Evolutionary conservation across 1,140 invertebrate genomes (phyloP), one percentile per base, ranked within the genome.

Genomic region (Ganaspis sp.): DNA sequence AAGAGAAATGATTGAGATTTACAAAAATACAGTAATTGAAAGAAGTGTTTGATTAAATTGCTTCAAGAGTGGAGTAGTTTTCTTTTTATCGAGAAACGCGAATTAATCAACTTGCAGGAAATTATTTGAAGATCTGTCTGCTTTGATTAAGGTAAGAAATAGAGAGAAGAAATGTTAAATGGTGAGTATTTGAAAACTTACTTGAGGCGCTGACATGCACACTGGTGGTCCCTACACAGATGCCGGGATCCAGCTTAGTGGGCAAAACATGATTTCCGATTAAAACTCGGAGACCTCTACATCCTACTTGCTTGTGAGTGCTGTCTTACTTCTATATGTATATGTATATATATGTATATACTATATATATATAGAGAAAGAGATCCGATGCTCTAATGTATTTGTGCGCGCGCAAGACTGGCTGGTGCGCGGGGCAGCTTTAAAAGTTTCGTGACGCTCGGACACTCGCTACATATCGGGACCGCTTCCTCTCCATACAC

Each of bases 181-280:
- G 23, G 54, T 11, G 26, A 69, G 26, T 19, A 45, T 70, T 69
- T 49, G 72, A 72, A 81, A 81, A 87, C 87, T 89, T 87, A 89
- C 85, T 86, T 88, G 87, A 78, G 70, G 53, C 75, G 78, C 54
- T 81, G 84, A 84, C 84, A 85, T 86, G 85, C 85, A 83, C 79
- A 83, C 83, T 81, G 81, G 78, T 82, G 75, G 81, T 84, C 54
- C 54, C 54, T 64, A 64, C 23, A 64, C 54, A 64, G 54, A 29
- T 64, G 82, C 82, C 85, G 82, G 79, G 83, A 85, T 86, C 85
- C 84, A 87, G 85, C 85, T 86, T 86, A 85, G 82, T 82, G 86
- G 80, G 77, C 80, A 85, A 86, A 87, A 87, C 83, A 85, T 81
- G 83, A 86, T 80, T 83, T 87, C 85, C 86, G 84, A 85, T 87